Evolutionary conservation across 2,113 vertebrate genomes (phyloP), one percentile per base, ranked within the genome.

Genomic region (Corythoichthys intestinalis): DNA sequence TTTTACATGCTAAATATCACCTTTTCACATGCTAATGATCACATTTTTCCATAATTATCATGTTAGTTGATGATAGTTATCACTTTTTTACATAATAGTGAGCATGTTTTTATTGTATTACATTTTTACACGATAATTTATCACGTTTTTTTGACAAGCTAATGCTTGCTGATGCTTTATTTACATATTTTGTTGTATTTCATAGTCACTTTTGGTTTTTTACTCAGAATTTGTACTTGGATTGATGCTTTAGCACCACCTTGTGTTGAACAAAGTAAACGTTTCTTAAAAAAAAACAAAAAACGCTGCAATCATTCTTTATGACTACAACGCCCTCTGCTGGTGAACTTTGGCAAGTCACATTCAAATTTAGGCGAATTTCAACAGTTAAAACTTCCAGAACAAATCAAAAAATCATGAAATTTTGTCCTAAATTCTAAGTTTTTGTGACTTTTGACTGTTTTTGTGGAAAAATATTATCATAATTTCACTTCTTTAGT

Each of bases 321-420:
- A 20, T 52, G 8, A 15, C 53, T 0, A 12, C 41, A 66, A 76
- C 67, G 0, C 41, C 2, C 70, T 77, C 85, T 82, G 60, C 67
- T 82, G 82, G 83, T 44, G 3, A 68, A 4, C 1, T 2, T 2
- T 2, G 28, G 48, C 20, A 2, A 11, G 66, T 37, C 67, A 69
- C 71, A 3, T 13, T 6, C 87, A 0, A 87, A 86, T 84, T 20
- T 53, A 74, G 54, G 77, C 86, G 78, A 60, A 60, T 37, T 7
- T 65, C 65, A 60, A 48, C 61, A 67, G 71, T 67, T 61, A 44
- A 61, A 67, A 75, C 4, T 6, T 11, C 8, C 54, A 57, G 1
- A n/a, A 12, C 28, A 34, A 28, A 2, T 34, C 13, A 15, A 1
- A 15, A 50, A 28, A 54, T 34, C 3, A 2, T 8, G 28, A 54